Percentiles rank a stretch among this genome's conserved stretches.
Conservation (phyloP, 2,113 vertebrate genomes). For the Leptodactylus fuscus region DNA sequence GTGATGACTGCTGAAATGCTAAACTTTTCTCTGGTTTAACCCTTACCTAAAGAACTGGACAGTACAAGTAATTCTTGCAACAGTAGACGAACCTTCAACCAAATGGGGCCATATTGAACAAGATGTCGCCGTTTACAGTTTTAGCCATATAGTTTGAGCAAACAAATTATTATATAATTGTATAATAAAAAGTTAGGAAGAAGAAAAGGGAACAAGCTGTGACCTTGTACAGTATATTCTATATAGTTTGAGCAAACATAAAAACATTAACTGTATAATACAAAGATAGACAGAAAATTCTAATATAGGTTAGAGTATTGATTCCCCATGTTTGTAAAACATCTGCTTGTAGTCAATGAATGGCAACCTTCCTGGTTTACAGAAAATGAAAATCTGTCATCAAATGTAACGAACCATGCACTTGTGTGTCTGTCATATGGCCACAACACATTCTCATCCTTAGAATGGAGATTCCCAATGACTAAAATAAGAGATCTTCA, state of each 20-base stretch:
- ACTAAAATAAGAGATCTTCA: neutral
- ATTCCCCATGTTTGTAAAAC: neutral
- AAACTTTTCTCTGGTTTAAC: neutral
- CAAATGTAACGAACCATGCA: neutral
- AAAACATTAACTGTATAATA: neutral
- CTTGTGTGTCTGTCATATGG: neutral
- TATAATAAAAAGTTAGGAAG: too few relatives aligned
- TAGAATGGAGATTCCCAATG: neutral
- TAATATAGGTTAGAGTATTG: neutral
- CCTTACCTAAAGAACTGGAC: neutral
- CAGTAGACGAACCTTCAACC: too few relatives aligned
- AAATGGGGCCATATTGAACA: too few relatives aligned
- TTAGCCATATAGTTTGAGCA: too few relatives aligned
- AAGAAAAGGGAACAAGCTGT: neutral
- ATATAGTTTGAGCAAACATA: neutral
- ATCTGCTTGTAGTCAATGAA: neutral
- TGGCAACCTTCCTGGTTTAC: too few relatives aligned
- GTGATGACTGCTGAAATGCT: neutral
- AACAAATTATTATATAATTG: too few relatives aligned
- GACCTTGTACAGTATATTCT: neutral
- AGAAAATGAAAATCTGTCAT: neutral
- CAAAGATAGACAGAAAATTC: neutral
- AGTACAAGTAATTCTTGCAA: too few relatives aligned
- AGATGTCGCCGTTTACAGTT: too few relatives aligned
- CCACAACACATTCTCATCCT: neutral